These are phyloP conservation scores for Choristoneura fumiferana DNA, from an alignment of 1,140 invertebrate species.

Conservation along the genomic window DNA sequence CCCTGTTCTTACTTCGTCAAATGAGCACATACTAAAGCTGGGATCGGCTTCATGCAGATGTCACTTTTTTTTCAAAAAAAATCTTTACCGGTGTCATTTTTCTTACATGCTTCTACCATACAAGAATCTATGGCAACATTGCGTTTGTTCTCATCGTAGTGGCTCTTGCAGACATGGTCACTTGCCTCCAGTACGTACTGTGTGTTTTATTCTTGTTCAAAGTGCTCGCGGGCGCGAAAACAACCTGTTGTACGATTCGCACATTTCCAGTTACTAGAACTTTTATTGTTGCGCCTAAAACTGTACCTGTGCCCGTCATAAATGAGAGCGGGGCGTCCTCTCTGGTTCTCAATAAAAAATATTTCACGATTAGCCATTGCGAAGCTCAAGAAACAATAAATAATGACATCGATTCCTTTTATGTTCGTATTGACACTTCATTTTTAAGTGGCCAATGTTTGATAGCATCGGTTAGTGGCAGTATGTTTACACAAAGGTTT, in stretches of 20 bases:
- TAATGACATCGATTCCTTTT: neutral
- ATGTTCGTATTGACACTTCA: neutral
- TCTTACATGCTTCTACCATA: neutral
- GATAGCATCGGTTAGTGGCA: neutral
- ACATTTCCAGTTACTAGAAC: neutral
- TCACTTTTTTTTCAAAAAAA: neutral
- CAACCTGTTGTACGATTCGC: neutral
- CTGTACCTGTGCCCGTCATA: neutral
- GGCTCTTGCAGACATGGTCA: neutral
- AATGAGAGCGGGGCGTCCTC: neutral
- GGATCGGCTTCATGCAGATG: neutral
- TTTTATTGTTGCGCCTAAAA: neutral
- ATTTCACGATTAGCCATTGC: neutral
- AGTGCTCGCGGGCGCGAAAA: neutral
- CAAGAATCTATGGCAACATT: neutral
- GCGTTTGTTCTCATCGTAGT: neutral
- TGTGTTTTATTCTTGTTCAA: neutral
- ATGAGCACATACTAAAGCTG: neutral
- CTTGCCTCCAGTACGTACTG: too few relatives aligned
- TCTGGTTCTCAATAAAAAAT: neutral
- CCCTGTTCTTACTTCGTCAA: neutral
- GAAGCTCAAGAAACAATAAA: neutral
- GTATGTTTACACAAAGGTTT: neutral
- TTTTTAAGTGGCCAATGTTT: neutral
- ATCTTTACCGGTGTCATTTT: conserved; percentile 3